Evolutionary conservation across 2,797 vertebrate genomes (phyloP), one percentile per base, ranked within the genome.

Genomic region (Todus mexicanus): DNA sequence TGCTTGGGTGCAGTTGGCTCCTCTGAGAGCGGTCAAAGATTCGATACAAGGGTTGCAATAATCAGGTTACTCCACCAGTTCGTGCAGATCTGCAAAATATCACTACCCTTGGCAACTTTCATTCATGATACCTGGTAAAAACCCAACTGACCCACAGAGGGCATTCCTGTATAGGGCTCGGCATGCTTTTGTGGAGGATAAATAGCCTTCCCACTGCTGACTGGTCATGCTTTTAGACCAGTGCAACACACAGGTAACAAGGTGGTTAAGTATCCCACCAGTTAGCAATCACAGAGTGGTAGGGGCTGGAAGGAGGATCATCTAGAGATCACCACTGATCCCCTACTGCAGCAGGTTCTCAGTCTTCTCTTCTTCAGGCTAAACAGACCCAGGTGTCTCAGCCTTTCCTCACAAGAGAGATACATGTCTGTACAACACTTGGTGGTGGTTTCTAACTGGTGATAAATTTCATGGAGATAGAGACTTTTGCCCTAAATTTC

Each of bases 401-500:
- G 64, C 23, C n/a, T 66, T 66, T 47, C 23, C n/a, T 47, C 64
- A 48, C 33, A 25, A 25, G 22, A 33, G 31, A 25, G 22, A 37
- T 4, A 33, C 1, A 6, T 1, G 0, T 6, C 38, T 2, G 7
- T 35, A 40, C 27, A 80, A 15, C n/a, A 11, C 10, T n/a, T 4
- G 69, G 38, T 8, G 6, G 26, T n/a, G 27, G 29, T 7, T 68
- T 51, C 37, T 40, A 59, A 59, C 17, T 66, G 15, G 10, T 21
- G 47, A 51, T 23, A 21, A 25, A 77, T 63, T 75, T 47, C 47
- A 48, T 0, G 1, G 29, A 23, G 4, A 45, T 25, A 12, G 11
- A 33, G 56, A n/a, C 19, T 65, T 63, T 20, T 38, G 11, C 37
- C 85, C 40, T 43, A 47, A 7, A 61, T 73, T 90, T 60, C 16